Conservation (phyloP, 2,888 invertebrate genomes). For the Callyntrura guangdongensis region DNA sequence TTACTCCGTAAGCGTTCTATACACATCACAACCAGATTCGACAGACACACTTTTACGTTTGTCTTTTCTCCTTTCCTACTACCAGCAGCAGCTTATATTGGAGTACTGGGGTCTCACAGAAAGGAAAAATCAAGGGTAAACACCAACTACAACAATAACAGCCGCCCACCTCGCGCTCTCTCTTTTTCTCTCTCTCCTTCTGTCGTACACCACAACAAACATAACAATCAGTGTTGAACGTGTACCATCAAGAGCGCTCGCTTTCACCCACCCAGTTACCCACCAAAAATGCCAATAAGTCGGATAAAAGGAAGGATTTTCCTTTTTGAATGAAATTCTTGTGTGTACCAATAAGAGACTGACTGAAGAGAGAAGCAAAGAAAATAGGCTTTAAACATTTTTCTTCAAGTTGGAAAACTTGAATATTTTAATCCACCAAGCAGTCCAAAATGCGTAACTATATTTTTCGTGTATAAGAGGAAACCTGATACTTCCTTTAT, state of each 20-base stretch:
- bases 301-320: background rate
- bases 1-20: background rate
- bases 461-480: background rate
- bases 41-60: background rate
- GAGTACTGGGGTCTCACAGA: background rate
- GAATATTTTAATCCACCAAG: slow-evolving; percentile 16
- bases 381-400: background rate
- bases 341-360: background rate
- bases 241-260: too few species aligned
- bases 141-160: slow-evolving; percentile 31
- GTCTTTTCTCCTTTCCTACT: background rate
- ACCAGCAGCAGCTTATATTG: background rate
- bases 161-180: background rate
- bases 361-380: too few species aligned
- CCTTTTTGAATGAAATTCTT: slow-evolving; percentile 23
- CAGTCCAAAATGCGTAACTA: background rate
- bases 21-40: slow-evolving; percentile 28
- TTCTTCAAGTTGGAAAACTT: slow-evolving; percentile 12
- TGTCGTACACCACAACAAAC: too few species aligned
- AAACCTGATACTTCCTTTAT: background rate
- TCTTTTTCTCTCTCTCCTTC: background rate
- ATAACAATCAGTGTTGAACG: too few species aligned
- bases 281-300: background rate
- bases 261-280: background rate
- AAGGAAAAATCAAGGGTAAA: slow-evolving; percentile 52